These are phyloP conservation scores for Cyphomyrmex costatus DNA, from an alignment of 1,140 invertebrate genomes.

Conservation along the genomic window DNA sequence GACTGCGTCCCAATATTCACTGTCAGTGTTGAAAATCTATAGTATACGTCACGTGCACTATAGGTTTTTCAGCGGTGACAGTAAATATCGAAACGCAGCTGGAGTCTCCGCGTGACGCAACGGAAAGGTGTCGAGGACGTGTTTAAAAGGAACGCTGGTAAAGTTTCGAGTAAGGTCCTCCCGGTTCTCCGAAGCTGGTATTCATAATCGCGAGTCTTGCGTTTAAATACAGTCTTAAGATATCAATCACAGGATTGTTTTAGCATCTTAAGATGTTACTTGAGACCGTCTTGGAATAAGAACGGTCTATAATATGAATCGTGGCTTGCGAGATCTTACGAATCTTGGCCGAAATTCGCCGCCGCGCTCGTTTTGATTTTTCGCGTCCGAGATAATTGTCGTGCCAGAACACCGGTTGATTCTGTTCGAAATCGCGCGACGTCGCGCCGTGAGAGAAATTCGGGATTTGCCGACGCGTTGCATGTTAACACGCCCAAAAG, in stretches of 20 bases:
- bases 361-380: background rate
- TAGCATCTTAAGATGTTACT: no score
- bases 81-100: no score
- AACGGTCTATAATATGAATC: no score
- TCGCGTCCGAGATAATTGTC: background rate
- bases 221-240: no score
- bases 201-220: no score
- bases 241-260: no score
- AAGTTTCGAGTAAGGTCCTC: background rate
- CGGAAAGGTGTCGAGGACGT: background rate
- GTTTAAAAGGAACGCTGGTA: background rate
- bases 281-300: no score
- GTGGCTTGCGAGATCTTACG: background rate
- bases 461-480: background rate
- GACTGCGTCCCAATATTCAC: no score
- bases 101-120: conserved; percentile 11
- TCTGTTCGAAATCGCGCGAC: background rate
- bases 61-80: no score
- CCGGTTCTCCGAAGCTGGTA: background rate
- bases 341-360: no score
- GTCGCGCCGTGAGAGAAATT: background rate
- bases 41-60: no score
- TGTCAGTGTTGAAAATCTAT: no score
- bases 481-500: conserved; percentile 2
- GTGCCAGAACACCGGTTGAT: background rate